Evolutionary conservation across 92 coral and sea anemone genomes (phyloP).

Genomic region (Porites cylindrica): DNA sequence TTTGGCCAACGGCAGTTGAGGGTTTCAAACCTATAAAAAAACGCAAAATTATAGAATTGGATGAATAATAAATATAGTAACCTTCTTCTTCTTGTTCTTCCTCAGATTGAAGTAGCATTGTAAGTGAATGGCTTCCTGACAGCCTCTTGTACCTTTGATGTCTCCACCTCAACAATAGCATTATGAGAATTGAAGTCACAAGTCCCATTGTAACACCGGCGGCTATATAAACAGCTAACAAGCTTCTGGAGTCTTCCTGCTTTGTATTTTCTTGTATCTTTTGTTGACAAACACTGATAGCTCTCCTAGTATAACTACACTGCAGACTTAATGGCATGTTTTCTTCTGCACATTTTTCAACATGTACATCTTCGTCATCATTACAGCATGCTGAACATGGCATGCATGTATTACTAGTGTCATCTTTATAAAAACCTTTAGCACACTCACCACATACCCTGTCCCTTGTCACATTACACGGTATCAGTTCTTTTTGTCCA

Average conservation of each 20-base stretch:
- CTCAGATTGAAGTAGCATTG: neutral
- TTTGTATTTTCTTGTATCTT: neutral
- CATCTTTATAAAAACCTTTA: conserved; percentile 59
- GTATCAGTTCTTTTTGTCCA: conserved; percentile 63
- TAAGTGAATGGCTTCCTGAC: neutral
- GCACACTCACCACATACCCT: conserved; percentile 64
- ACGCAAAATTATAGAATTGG: too few relatives aligned
- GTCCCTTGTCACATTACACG: conserved; percentile 68
- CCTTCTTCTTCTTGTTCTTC: neutral
- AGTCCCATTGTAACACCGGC: neutral
- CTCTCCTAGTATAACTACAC: conserved; percentile 57
- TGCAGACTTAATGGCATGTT: conserved; percentile 71
- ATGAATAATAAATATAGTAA: too few relatives aligned
- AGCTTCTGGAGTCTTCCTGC: neutral
- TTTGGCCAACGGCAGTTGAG: too few relatives aligned
- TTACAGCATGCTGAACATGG: conserved; percentile 85
- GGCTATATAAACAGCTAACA: neutral
- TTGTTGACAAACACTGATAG: conserved; percentile 47
- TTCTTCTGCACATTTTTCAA: conserved; percentile 64
- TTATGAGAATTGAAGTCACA: neutral
- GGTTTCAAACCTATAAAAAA: too few relatives aligned
- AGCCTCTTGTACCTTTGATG: neutral
- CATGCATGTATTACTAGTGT: conserved; percentile 38
- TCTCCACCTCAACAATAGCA: neutral
- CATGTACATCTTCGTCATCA: conserved; percentile 49